Percentiles rank a stretch among this genome's conserved stretches.
These are phyloP conservation scores for Zaprionus taronus DNA, from an alignment of 1,140 invertebrate species.

Conservation along the genomic window DNA sequence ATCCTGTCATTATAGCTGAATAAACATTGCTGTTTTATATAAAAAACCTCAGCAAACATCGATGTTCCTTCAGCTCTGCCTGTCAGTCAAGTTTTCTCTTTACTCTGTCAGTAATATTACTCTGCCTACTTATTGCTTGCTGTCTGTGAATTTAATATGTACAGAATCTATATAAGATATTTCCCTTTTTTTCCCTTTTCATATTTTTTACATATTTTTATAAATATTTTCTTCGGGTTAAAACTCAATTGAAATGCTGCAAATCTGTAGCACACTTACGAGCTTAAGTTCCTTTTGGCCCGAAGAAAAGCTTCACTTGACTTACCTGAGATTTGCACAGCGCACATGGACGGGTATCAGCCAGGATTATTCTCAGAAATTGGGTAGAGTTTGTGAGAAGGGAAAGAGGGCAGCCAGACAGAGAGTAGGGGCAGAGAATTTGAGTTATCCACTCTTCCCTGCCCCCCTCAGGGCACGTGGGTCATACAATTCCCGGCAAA, in stretches of 20 bases:
- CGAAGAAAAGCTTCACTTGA: constrained; percentile 2
- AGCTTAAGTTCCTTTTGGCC: not conserved
- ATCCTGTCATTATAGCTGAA: no score
- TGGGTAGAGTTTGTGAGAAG: no score
- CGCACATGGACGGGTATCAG: not conserved
- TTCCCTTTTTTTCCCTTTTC: not conserved
- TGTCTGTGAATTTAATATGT: no score
- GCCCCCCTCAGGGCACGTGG: not conserved
- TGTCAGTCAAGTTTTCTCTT: no score
- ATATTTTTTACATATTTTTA: not conserved
- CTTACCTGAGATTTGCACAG: constrained; percentile 9
- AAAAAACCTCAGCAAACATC: no score
- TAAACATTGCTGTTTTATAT: no score
- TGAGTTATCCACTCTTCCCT: not conserved
- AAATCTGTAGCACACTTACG: not conserved
- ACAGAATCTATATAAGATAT: no score
- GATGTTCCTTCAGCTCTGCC: no score
- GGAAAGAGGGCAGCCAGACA: not conserved
- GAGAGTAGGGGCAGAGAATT: constrained; percentile 5
- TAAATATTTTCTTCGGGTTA: not conserved
- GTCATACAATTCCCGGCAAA: constrained; percentile 13
- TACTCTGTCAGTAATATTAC: no score
- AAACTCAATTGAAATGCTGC: not conserved
- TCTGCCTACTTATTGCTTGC: no score
- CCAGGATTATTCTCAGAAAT: constrained; percentile 22